These are phyloP conservation scores for Drosophila phalerata DNA, from an alignment of 2,888 invertebrate genomes.

Conservation along the genomic window DNA sequence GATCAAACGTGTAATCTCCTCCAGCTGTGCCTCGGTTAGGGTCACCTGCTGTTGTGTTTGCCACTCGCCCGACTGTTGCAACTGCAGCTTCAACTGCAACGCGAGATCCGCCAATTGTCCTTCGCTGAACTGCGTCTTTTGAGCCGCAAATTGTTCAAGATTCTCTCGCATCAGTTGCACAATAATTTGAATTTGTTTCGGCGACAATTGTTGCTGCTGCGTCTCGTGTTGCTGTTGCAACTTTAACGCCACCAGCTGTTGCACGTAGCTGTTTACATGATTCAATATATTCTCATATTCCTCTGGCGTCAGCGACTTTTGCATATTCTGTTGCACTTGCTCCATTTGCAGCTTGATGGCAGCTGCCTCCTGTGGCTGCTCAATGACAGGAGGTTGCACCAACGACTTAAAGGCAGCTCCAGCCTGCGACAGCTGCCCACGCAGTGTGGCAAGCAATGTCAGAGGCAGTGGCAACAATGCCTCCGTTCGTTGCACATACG, in stretches of 20 bases:
- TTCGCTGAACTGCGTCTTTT: constrained; percentile 61
- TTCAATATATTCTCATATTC: constrained; percentile 84
- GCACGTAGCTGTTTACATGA: constrained; percentile 84
- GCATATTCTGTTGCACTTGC: constrained; percentile 67
- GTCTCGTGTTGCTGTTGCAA: constrained; percentile 65
- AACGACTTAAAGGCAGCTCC: constrained; percentile 61
- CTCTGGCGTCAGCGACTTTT: constrained; percentile 79
- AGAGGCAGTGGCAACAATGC: constrained; percentile 79
- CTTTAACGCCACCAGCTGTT: constrained; percentile 82
- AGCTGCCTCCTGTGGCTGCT: constrained; percentile 33
- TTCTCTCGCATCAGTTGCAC: constrained; percentile 81
- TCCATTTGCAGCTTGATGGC: constrained; percentile 61
- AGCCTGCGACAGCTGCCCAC: constrained; percentile 54
- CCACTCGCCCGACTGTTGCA: constrained; percentile 62
- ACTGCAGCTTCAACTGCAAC: constrained; percentile 69
- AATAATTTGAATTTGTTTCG: constrained; percentile 76
- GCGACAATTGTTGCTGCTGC: constrained; percentile 55
- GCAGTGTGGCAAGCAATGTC: constrained; percentile 71
- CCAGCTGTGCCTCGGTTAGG: constrained; percentile 83
- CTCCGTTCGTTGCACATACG: constrained; percentile 66
- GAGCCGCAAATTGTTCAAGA: constrained; percentile 66
- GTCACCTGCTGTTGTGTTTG: constrained; percentile 53
- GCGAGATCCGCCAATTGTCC: constrained; percentile 79
- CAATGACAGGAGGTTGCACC: constrained; percentile 41
- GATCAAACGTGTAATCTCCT: constrained; percentile 83